Percentiles rank a stretch among this genome's conserved stretches.
Evolutionary conservation across 2,888 invertebrate species (phyloP).

Genomic region (Chaetogeoica ovagalla): DNA sequence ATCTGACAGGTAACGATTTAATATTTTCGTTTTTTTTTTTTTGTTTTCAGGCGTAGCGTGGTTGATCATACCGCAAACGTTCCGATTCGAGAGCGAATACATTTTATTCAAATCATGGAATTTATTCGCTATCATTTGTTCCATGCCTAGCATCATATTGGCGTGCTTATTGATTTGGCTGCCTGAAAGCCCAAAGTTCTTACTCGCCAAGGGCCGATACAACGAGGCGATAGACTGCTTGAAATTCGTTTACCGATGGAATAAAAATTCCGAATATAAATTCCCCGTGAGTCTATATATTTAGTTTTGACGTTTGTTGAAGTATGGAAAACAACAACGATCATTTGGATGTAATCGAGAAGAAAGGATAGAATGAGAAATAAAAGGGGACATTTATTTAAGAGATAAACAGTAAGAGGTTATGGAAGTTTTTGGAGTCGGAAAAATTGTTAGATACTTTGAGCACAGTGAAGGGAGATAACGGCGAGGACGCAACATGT

Average conservation of each 20-base stretch:
- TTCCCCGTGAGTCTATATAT: constrained; percentile 24
- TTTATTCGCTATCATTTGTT: constrained; percentile 76
- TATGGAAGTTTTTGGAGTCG: too few relatives aligned
- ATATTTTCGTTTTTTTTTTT: neutral
- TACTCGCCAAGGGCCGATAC: constrained; percentile 77
- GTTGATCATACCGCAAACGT: constrained; percentile 74
- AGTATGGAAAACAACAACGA: too few relatives aligned
- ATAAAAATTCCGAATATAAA: constrained; percentile 23
- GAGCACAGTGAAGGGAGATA: too few relatives aligned
- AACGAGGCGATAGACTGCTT: constrained; percentile 73
- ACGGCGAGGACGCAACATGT: too few relatives aligned
- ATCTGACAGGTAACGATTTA: neutral
- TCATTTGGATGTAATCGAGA: too few relatives aligned
- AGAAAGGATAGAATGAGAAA: too few relatives aligned
- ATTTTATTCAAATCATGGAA: constrained; percentile 81
- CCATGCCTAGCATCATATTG: constrained; percentile 70
- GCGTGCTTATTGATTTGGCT: constrained; percentile 73
- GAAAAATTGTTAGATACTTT: too few relatives aligned
- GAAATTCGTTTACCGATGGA: constrained; percentile 33
- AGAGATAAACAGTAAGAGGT: too few relatives aligned
- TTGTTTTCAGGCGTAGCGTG: constrained; percentile 72
- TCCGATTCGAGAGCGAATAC: constrained; percentile 63
- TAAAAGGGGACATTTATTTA: too few relatives aligned
- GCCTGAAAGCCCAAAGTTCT: constrained; percentile 81
- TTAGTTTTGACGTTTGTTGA: too few relatives aligned